Evolutionary conservation across 2,797 vertebrate genomes (phyloP).

Genomic region (Myotis vivesi): DNA sequence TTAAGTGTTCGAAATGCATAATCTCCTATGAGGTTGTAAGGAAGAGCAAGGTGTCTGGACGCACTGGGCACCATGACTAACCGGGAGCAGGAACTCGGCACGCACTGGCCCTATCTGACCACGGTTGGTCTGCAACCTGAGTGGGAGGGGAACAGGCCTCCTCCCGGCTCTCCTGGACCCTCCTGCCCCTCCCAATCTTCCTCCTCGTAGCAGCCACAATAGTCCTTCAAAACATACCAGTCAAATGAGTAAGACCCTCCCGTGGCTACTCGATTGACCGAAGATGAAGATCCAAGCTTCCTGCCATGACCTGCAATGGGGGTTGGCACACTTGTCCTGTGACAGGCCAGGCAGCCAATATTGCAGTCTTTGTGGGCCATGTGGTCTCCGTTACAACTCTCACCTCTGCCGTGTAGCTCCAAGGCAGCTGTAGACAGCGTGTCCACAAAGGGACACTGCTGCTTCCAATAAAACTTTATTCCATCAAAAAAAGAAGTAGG

Average conservation of each 20-base stretch:
- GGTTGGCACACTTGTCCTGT: background rate
- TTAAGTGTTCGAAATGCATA: background rate
- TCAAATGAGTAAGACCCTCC: background rate
- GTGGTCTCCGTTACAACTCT: too few relatives aligned
- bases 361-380: background rate
- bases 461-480: conserved; percentile 20
- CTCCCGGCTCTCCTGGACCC: background rate
- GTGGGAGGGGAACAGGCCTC: accelerated
- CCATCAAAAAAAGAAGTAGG: background rate
- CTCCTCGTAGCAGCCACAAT: background rate
- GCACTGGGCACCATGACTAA: background rate
- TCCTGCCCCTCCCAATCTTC: background rate
- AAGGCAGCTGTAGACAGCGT: background rate
- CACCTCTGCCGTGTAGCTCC: background rate
- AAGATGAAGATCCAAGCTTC: background rate
- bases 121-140: accelerated
- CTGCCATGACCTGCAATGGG: background rate
- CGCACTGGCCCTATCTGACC: accelerated
- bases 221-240: background rate
- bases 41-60: background rate
- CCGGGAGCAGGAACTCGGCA: accelerated
- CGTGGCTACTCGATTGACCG: background rate
- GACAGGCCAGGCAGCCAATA: background rate
- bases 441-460: background rate
- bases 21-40: background rate